Evolutionary conservation across 2,113 vertebrate species (phyloP).

Genomic region (Corydoras sp.): DNA sequence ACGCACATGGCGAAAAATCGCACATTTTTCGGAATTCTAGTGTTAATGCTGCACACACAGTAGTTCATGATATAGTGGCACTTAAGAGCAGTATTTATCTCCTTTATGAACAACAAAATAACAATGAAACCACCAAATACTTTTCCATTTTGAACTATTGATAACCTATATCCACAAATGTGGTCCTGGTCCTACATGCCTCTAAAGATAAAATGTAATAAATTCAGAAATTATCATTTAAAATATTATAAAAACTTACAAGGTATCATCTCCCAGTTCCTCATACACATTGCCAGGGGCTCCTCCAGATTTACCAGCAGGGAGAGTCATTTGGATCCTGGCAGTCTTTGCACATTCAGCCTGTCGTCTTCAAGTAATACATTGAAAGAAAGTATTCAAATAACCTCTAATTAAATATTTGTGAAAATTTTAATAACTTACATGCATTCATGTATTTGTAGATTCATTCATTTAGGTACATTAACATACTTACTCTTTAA

Average conservation of each 20-base stretch:
- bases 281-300: slow-evolving; percentile 88
- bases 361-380: slow-evolving; percentile 73
- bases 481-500: slow-evolving; percentile 92
- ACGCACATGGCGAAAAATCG: too few relatives aligned
- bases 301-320: slow-evolving; percentile 78
- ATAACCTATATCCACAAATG: not conserved
- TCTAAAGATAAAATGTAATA: not conserved
- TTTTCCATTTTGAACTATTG: not conserved
- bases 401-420: not conserved
- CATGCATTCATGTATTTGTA: slow-evolving; percentile 8
- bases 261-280: slow-evolving; percentile 87
- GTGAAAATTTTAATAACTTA: not conserved
- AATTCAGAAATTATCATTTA: not conserved
- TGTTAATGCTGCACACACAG: too few relatives aligned
- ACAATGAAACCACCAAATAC: too few relatives aligned
- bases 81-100: too few relatives aligned
- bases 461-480: not conserved
- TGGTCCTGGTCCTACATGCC: not conserved
- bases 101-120: too few relatives aligned
- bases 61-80: too few relatives aligned
- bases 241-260: slow-evolving; percentile 72
- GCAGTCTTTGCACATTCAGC: slow-evolving; percentile 95
- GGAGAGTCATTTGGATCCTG: slow-evolving; percentile 86
- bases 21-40: too few relatives aligned
- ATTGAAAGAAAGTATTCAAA: slow-evolving; percentile 28